Evolutionary conservation across 2,113 vertebrate genomes (phyloP), one percentile per base, ranked within the genome.

Genomic region (Ramphastos sulfuratus): DNA sequence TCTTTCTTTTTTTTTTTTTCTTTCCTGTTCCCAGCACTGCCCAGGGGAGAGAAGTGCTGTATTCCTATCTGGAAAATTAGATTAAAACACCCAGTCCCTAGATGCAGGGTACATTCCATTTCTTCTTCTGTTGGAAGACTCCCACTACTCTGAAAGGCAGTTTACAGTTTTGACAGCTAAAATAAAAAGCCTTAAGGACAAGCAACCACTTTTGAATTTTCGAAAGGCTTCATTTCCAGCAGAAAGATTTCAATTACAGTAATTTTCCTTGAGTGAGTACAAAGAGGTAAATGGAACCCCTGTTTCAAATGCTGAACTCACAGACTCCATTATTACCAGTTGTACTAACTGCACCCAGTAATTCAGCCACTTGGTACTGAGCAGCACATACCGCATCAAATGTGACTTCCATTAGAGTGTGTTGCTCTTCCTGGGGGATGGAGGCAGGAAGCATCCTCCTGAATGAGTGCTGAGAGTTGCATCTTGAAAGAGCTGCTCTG

Each of bases 181-280:
- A 96, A 94, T 95, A 96, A 95, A 96, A 95, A 95, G 90, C 87
- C 94, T 95, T 90, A 93, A 91, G 95, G 95, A 94, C 93, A 92
- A 81, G 93, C 92, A 96, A 67, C 66, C 93, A 88, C 94, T 95
- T 95, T 39, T 82, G 92, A 94, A 86, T 95, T 87, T 95, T 95
- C 7, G 44, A 94, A 96, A 83, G 93, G 90, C 93, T 96, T 96
- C 77, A 95, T 96, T 96, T 95, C 90, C 93, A 90, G 90, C 73
- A 90, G 96, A 93, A 96, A 93, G 95, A 96, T 95, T 96, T 96
- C 94, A 96, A 96, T 96, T 95, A 96, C 92, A 95, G 96, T 95
- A 70, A 96, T 96, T 96, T 96, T 96, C 87, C 63, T 86, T 10
- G 11, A 75, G 87, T 86, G 81, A 92, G 91, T 95, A 94, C 93